phyloP scores from a whole-genome alignment of 2,797 vertebrate genomes.

The Pseudocheirus occidentalis region DNA sequence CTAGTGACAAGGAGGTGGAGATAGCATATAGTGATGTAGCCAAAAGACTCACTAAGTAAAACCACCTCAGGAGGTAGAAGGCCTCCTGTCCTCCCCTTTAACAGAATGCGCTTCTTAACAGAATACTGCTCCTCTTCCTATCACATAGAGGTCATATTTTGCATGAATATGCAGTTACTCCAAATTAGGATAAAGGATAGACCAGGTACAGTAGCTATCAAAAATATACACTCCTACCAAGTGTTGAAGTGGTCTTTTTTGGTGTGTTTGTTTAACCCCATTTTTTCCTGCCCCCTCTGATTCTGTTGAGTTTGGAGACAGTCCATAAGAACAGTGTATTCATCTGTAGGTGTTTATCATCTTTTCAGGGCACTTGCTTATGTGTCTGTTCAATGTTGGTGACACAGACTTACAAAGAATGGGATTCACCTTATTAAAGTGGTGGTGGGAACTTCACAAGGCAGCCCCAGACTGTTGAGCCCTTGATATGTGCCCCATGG shows the following conservation, averaged over 20 bases:
- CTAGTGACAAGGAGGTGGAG: conserved; percentile 97
- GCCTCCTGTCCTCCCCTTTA: conserved; percentile 69
- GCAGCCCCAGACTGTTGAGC: conserved; percentile 29
- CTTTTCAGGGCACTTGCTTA: neutral
- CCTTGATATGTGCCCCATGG: conserved; percentile 72
- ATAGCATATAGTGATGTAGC: conserved; percentile 97
- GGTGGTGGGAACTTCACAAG: conserved; percentile 23
- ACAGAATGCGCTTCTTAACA: conserved; percentile 84
- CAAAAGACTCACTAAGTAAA: conserved; percentile 97
- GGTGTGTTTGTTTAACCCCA: conserved; percentile 9
- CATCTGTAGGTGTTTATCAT: neutral
- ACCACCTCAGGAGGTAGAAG: conserved; percentile 53
- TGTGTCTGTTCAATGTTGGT: neutral
- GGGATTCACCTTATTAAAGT: neutral
- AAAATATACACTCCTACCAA: conserved; percentile 74
- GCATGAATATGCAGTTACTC: conserved; percentile 84
- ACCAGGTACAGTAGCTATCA: conserved; percentile 81
- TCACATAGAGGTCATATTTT: conserved; percentile 81
- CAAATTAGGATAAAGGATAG: conserved; percentile 80
- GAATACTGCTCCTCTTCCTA: conserved; percentile 81
- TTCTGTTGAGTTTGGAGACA: conserved; percentile 8
- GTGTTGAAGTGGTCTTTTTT: conserved; percentile 70
- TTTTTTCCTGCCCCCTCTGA: neutral
- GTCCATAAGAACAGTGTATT: neutral
- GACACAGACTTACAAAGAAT: conserved; percentile 41